Evolutionary conservation across 2,797 vertebrate genomes (phyloP), one percentile per base, ranked within the genome.

Genomic region (Hydrophis major): DNA sequence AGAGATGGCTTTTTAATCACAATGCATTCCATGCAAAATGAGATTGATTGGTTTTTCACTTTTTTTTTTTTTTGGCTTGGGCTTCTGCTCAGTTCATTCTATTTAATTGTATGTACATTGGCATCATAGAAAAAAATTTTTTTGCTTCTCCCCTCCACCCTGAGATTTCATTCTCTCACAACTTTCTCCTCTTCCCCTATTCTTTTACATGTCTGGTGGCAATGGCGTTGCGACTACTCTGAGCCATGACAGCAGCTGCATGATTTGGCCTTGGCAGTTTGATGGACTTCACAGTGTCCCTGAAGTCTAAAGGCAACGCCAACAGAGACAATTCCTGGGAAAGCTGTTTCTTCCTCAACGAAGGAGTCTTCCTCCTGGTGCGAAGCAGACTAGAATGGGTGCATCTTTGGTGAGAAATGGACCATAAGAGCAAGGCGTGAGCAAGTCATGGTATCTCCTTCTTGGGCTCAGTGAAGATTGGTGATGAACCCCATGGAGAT

Each of bases 361-460:
- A 10, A n/a, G 69, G 47, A 4, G 2, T 20, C 25, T 37, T 59
- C 93, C 95, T 94, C 93, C 96, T 95, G 93, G 89, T 92, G 95
- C 94, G 18, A 90, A 94, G 94, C 53, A 2, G 93, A 95, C 50
- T 86, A 93, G 94, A 83, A 89, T 25, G 88, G 57, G 86, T 95
- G 89, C 55, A 86, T 98, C 98, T 98, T 98, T 98, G 98, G 98
- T 97, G 98, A 98, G 95, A 93, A 93, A 13, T 14, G 69, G 91
- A 60, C 90, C 90, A 0, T 56, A 93, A 89, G 0, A 1, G 28
- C 83, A 50, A 74, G 28, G 60, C 27, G 0, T 20, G 18, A 91
- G 89, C 89, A 47, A 1, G 50, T 10, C 12, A 56, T 2, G 0
- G 66, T 60, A 10, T 4, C 91, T 63, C 93, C 50, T 86, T 0